Evolutionary conservation across 2,888 invertebrate genomes (phyloP).

Genomic region (Molorchus minor): DNA sequence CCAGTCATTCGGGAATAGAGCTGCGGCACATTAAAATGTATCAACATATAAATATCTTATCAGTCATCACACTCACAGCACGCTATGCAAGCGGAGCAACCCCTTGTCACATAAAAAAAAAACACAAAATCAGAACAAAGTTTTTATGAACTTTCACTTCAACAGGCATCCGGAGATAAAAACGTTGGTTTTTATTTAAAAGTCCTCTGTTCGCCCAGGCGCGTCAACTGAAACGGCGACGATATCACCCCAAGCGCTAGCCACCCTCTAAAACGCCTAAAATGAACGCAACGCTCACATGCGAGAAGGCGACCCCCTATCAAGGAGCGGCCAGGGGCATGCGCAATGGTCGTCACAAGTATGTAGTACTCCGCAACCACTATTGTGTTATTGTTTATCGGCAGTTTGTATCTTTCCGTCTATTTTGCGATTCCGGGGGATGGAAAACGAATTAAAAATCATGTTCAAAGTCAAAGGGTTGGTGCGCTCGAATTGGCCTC

Average conservation of each 20-base stretch:
- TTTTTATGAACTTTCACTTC: too few relatives aligned
- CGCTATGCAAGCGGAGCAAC: constrained; percentile 31
- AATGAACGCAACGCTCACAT: constrained; percentile 34
- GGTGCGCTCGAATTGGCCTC: constrained; percentile 6
- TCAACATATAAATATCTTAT: constrained; percentile 51
- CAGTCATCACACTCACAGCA: constrained; percentile 28
- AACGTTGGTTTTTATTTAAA: background rate
- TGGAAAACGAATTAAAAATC: constrained; percentile 13
- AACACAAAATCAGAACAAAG: too few relatives aligned
- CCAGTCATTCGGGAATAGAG: constrained; percentile 40
- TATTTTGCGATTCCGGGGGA: constrained; percentile 6
- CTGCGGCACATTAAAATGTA: constrained; percentile 50
- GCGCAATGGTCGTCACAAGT: constrained; percentile 25
- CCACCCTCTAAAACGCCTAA: constrained; percentile 31
- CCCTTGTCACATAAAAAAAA: constrained; percentile 37
- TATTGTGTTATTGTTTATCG: constrained; percentile 19
- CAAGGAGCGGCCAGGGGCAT: constrained; percentile 32
- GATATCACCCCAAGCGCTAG: constrained; percentile 31
- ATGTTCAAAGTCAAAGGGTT: constrained; percentile 1
- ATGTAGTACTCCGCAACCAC: constrained; percentile 16
- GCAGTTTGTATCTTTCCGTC: constrained; percentile 13
- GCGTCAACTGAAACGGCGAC: background rate
- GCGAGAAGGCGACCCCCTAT: constrained; percentile 39
- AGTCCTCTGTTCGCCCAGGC: too few relatives aligned
- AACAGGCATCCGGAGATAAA: too few relatives aligned